Base-by-base conservation (phyloP, 2,888 invertebrate genomes). In the Limenitis camilla region DNA sequence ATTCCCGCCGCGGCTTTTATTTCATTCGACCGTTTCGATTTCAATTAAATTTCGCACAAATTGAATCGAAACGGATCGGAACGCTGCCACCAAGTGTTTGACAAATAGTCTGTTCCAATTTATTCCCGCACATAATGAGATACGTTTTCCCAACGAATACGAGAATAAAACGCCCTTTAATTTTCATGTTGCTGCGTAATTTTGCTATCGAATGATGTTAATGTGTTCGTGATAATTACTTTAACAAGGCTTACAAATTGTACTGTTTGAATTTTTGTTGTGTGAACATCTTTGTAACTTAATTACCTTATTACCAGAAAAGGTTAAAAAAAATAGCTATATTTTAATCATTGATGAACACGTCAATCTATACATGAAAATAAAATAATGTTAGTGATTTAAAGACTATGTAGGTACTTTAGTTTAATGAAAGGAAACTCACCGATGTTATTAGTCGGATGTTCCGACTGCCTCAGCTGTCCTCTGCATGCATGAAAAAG, bases 41-140 rank as follows among this genome's bases (percentile, higher is more conserved):
- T 79, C 83, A 82, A 83, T 86, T 84, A 83, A 85, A 83, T n/a
- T 81, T 77, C 72, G 78, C 69, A 65, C 71, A 76, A 82, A 85
- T 84, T 76, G 82, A 83, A 81, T 82, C 72, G 72, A 70, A 71
- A 63, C 68, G 75, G 72, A 76, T 78, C 75, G 72, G 69, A 67
- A 62, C 73, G 73, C 61, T 69, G 68, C 71, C 70, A 71, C 76
- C 74, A 76, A 86, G 85, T 83, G 84, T 77, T 85, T 77, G 73
- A 76, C 86, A 86, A 85, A 86, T 79, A 86, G 76, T 77, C 77
- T 66, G 72, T 62, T 74, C 74, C 79, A 80, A 84, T 85, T 82
- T 81, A 83, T 81, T 78, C 73, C 68, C 71, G 73, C 71, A 72
- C 70, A 76, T 82, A 83, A 86, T 84, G 84, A 81, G 81, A 78